phyloP scores from a whole-genome alignment of 2,797 vertebrate species.

The Lacerta bilineata region DNA sequence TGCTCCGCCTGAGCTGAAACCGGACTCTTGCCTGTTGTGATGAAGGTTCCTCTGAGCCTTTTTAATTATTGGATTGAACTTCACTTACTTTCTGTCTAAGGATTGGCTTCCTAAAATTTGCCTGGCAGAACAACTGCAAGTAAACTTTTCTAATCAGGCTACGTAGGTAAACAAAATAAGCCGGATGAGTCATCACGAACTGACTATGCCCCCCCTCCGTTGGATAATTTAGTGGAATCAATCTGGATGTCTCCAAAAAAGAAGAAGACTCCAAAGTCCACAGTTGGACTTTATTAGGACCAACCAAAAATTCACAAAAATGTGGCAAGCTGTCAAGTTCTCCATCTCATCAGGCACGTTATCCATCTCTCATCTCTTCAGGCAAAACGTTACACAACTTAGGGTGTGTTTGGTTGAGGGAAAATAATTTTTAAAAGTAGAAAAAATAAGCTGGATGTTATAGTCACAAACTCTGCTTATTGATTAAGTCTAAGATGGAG shows the following conservation, averaged over 20 bases:
- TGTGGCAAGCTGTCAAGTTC: too few species aligned
- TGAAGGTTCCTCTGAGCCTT: not conserved
- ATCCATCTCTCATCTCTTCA: too few species aligned
- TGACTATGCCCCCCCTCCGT: not conserved
- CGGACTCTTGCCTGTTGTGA: not conserved
- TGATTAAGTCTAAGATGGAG: too few species aligned
- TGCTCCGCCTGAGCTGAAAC: not conserved
- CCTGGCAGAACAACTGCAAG: slow-evolving; percentile 25
- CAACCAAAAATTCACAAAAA: too few species aligned
- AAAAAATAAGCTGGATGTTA: too few species aligned
- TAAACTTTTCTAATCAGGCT: not conserved
- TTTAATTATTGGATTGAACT: not conserved
- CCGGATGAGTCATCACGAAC: not conserved
- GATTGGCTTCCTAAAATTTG: slow-evolving; percentile 11
- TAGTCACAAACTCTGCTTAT: too few species aligned
- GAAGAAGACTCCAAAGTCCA: too few species aligned
- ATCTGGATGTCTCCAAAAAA: not conserved
- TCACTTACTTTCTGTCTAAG: slow-evolving; percentile 20
- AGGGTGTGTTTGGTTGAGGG: too few species aligned
- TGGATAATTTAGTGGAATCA: not conserved
- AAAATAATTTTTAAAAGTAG: too few species aligned
- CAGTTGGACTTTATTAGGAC: too few species aligned
- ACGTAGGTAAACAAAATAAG: slow-evolving; percentile 11
- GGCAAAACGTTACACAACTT: too few species aligned
- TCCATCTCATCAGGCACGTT: too few species aligned